Base-by-base conservation (phyloP, 2,797 vertebrate genomes). In the Hippocampus kuda region DNA sequence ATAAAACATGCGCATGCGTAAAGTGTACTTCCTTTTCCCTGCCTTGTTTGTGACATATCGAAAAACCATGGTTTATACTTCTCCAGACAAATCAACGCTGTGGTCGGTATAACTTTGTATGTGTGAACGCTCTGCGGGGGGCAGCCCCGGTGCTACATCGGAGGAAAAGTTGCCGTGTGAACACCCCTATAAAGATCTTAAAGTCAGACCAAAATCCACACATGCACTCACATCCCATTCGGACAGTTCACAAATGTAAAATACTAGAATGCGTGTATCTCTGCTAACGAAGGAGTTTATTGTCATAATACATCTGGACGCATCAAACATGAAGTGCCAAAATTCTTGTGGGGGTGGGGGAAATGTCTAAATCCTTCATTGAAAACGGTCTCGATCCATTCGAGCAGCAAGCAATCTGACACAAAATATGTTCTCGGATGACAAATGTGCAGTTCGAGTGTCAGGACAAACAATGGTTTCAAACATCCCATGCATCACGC, bases 401-500 rank as follows among this genome's bases (percentile, higher is more conserved):
- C 76, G 73, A 72, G 70, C 85, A 67, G 69, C 70, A 71, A 69
- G 86, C 85, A 88, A 89, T 82, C 65, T 85, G 84, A 89, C 84
- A 84, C 83, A 89, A 85, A 89, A 86, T 82, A 76, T 87, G 87
- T 85, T 88, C 81, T 84, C 83, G 78, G 70, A 72, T 73, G 80
- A 74, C 83, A 84, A 87, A 86, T 84, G 79, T 80, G 75, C 77
- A 84, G 82, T 83, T 77, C 83, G 79, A 80, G 81, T 81, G 76
- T 88, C 80, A 88, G 83, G 84, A 84, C 85, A 87, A 88, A 88
- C 84, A 85, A 90, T 85, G 83, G 82, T 89, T 89, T 89, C 83
- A 88, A 89, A 88, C 86, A 88, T 85, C 80, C 79, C 78, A 86
- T 85, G 83, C 81, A 82, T 88, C 79, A 86, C 81, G 83, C 86